Evolutionary conservation across 1,140 invertebrate genomes (phyloP).

Genomic region (Galleria mellonella): DNA sequence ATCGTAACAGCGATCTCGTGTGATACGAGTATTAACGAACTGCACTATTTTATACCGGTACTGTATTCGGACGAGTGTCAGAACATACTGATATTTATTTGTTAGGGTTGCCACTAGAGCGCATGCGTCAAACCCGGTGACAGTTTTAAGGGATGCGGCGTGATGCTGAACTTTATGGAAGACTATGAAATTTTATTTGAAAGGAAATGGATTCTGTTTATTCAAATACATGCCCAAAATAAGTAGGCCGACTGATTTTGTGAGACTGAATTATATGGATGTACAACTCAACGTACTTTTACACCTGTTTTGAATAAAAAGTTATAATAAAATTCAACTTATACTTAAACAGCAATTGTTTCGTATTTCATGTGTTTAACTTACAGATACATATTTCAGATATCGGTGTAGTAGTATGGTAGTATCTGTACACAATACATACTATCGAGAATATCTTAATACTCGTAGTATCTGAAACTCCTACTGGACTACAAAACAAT

Average conservation of each 20-base stretch:
- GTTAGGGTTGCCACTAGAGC: not conserved
- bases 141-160: not conserved
- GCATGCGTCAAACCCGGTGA: constrained; percentile 2
- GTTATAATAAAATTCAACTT: too few species aligned
- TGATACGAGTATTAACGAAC: not conserved
- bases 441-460: too few species aligned
- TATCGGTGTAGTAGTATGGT: too few species aligned
- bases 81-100: not conserved
- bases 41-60: not conserved
- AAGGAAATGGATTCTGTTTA: not conserved
- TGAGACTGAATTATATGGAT: not conserved
- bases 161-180: not conserved
- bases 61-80: not conserved
- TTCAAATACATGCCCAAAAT: not conserved
- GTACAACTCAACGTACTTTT: not conserved
- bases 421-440: too few species aligned
- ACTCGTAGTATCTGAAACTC: too few species aligned
- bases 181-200: not conserved
- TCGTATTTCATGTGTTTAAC: too few species aligned
- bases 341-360: too few species aligned
- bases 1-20: not conserved
- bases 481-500: too few species aligned
- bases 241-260: not conserved
- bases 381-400: too few species aligned
- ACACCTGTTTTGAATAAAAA: not conserved